Conservation (phyloP, 2,113 vertebrate species). For the Megaceryle maxima region DNA sequence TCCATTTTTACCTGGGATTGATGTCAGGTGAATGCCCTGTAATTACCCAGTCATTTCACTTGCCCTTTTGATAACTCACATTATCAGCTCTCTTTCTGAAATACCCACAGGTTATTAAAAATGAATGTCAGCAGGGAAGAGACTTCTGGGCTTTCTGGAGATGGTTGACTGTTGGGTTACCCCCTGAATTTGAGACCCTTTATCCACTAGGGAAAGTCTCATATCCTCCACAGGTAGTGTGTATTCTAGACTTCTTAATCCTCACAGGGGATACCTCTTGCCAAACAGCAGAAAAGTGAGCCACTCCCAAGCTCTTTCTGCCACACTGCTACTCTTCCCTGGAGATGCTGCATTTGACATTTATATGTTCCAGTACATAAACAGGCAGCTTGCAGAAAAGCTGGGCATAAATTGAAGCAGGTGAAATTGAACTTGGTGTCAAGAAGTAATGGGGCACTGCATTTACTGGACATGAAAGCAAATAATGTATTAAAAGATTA, state of each 20-base stretch:
- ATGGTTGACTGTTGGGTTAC: background rate
- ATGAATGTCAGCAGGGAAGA: background rate
- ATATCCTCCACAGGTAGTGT: background rate
- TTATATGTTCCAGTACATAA: background rate
- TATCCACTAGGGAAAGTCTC: background rate
- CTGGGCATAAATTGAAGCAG: background rate
- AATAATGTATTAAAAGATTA: background rate
- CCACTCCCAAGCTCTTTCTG: background rate
- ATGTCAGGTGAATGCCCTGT: conserved; percentile 43
- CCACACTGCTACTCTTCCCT: background rate
- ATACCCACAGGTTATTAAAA: background rate
- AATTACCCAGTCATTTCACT: conserved; percentile 40
- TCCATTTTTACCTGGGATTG: conserved; percentile 23
- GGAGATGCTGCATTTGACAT: background rate
- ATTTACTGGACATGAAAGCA: background rate
- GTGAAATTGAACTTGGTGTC: background rate
- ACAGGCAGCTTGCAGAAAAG: background rate
- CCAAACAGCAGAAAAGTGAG: background rate
- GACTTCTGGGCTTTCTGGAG: background rate
- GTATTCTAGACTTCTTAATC: accelerated
- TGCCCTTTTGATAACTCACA: background rate
- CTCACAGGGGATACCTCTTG: background rate
- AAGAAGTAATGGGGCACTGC: background rate
- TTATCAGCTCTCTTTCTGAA: background rate
- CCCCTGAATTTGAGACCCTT: background rate